A percentile compares a stretch with the other conserved stretches of the same genome.
phyloP scores from a whole-genome alignment of 2,113 vertebrate genomes.

The Cichladusa arquata region DNA sequence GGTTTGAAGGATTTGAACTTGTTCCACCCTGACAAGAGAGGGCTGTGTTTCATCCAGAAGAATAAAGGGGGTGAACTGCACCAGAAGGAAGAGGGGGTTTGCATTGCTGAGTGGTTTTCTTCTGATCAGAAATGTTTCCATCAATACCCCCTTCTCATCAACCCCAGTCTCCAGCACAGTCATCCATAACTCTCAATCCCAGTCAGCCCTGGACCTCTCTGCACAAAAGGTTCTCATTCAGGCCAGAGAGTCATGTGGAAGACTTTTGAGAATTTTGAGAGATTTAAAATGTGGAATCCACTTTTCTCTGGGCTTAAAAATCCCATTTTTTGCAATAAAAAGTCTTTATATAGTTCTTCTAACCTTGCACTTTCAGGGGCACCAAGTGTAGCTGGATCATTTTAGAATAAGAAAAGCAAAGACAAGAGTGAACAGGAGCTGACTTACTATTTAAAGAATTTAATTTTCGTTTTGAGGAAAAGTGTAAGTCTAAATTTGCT shows the following conservation, averaged over 20 bases:
- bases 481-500: slow-evolving; percentile 23
- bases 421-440: not conserved
- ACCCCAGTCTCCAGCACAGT: not conserved
- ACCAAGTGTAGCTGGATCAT: not conserved
- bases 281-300: not conserved
- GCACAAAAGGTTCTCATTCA: not conserved
- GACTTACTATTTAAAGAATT: slow-evolving; percentile 37
- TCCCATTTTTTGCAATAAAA: not conserved
- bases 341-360: not conserved
- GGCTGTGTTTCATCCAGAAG: not conserved
- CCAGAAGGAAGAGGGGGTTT: not conserved
- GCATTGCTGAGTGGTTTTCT: not conserved
- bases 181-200: not conserved
- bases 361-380: not conserved
- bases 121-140: not conserved
- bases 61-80: not conserved
- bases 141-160: not conserved
- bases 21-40: not conserved
- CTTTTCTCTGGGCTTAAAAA: not conserved
- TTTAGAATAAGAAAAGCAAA: not conserved
- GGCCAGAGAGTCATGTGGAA: not conserved
- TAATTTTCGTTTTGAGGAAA: slow-evolving; percentile 29
- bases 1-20: not conserved
- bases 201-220: not conserved
- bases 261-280: not conserved